Evolutionary conservation across 2,113 vertebrate species (phyloP), one percentile per base, ranked within the genome.

Genomic region (Bostrychus sinensis): DNA sequence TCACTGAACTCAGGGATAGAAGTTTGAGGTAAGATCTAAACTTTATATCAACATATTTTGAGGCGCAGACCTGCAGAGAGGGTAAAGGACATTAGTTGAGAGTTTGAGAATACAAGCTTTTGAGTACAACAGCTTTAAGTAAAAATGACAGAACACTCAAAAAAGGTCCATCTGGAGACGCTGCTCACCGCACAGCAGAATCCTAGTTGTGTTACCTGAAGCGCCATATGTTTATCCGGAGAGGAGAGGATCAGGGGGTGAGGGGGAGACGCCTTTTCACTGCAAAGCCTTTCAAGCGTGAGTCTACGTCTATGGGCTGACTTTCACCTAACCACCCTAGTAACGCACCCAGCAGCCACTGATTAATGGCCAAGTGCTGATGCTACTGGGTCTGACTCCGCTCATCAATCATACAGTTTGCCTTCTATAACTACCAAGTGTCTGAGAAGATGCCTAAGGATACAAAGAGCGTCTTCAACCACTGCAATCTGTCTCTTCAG

Each of bases 171-270:
- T 62, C 70, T 66, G 70, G 55, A 71, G 46, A 26, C 39, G 23
- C 45, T 38, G 62, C 53, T 72, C 45, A 67, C 26, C 56, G 10
- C 55, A 30, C 59, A 42, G 56, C 42, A 43, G 72, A 23, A 62
- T 50, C 25, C 48, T 41, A 25, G 62, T 55, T 45, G 55, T 68
- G 70, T 64, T 82, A 91, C 87, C 87, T 83, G 72, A 56, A 69
- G 62, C 70, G 76, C 57, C 83, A 78, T 82, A 70, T 80, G 79
- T 83, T 77, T 88, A 76, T 79, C 75, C 60, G 19, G 11, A 53
- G 36, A 37, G 19, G 11, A 53, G 36, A 37, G 28, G 34, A 51
- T 7, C 48, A 1, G 45, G 66, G 69, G n/a, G 38, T 53, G 56
- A 22, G 45, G 22, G 22, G 45, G 28, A 10, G 39, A 17, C 12